Conservation (phyloP, 1,140 invertebrate genomes). For the Lutraria rhynchaena region DNA sequence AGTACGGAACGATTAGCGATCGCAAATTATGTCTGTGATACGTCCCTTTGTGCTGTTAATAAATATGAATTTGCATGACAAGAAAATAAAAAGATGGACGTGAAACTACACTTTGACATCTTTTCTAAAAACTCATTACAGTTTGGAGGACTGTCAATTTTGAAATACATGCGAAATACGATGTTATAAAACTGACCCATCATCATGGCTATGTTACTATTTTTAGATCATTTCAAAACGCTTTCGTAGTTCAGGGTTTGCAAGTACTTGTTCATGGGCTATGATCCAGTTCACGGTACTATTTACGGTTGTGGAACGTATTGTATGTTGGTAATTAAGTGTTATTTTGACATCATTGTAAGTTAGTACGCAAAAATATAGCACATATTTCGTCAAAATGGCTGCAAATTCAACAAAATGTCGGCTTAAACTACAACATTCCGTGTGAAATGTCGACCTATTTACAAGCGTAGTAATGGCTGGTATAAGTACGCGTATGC, state of each 20-base stretch:
- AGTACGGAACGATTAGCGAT: conserved; percentile 4
- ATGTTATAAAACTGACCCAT: conserved; percentile 51
- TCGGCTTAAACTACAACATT: neutral
- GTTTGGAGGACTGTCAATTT: neutral
- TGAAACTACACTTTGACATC: conserved; percentile 35
- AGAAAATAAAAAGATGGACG: neutral
- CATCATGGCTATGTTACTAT: conserved; percentile 62
- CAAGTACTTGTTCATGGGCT: conserved; percentile 64
- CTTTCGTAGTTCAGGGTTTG: conserved; percentile 58
- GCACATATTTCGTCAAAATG: conserved; percentile 38
- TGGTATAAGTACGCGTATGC: conserved; percentile 7
- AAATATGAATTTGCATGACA: conserved; percentile 3
- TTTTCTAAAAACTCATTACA: conserved; percentile 11
- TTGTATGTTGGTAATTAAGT: neutral
- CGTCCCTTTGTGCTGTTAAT: neutral
- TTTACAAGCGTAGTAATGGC: conserved; percentile 47
- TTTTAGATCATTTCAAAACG: conserved; percentile 47
- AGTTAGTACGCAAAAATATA: neutral
- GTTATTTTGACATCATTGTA: neutral
- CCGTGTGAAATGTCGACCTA: conserved; percentile 15
- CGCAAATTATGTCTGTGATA: neutral
- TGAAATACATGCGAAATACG: conserved; percentile 11
- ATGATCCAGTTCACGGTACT: conserved; percentile 47
- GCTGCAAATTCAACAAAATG: conserved; percentile 47
- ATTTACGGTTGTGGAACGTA: conserved; percentile 27